A percentile compares a stretch with the other conserved stretches of the same genome.
These are phyloP conservation scores for Sarcophaga variegata DNA, from an alignment of 2,888 invertebrate species.

Conservation along the genomic window DNA sequence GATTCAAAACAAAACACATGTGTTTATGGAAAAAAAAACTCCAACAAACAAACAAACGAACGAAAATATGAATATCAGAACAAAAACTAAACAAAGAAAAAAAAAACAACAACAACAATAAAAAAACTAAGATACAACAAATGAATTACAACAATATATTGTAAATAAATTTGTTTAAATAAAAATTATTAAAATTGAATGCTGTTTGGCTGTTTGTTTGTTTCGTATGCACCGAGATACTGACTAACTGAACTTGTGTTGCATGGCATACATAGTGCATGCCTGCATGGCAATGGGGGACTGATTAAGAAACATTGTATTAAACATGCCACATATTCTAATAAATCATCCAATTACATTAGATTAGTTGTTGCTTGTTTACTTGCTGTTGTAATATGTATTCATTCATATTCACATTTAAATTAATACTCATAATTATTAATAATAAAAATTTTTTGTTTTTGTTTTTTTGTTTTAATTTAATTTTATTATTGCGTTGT, in stretches of 20 bases:
- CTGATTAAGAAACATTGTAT: slow-evolving; percentile 16
- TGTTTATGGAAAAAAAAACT: slow-evolving; percentile 64
- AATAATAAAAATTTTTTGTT: neutral
- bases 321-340: neutral
- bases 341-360: slow-evolving; percentile 51
- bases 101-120: slow-evolving; percentile 12
- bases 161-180: slow-evolving; percentile 59
- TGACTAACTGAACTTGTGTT: neutral
- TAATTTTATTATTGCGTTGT: slow-evolving; percentile 31
- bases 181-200: slow-evolving; percentile 53
- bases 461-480: neutral
- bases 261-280: neutral
- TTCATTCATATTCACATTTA: too few relatives aligned
- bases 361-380: neutral
- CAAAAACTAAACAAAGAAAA: neutral
- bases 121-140: neutral
- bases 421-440: too few relatives aligned
- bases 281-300: neutral
- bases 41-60: neutral
- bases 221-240: neutral
- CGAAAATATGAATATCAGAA: neutral
- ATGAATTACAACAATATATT: too few relatives aligned
- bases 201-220: neutral
- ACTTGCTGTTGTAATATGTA: neutral
- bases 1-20: slow-evolving; percentile 56